These are phyloP conservation scores for Salvelinus namaycush DNA, from an alignment of 2,113 vertebrate species.

Conservation along the genomic window DNA sequence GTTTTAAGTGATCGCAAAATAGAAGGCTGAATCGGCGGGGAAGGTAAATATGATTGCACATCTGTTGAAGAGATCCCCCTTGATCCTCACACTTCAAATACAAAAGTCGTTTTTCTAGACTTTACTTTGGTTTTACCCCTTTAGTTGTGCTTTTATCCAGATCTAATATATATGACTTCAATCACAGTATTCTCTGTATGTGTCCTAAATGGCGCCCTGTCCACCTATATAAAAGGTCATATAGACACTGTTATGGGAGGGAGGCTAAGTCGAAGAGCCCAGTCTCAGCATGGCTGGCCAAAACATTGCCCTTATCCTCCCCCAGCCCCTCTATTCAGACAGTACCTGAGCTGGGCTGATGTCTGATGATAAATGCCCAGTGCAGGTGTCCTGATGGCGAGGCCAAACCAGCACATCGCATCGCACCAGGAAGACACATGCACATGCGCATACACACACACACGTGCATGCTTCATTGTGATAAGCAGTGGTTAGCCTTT, in stretches of 20 bases:
- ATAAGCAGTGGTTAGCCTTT: background rate
- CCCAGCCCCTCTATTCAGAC: background rate
- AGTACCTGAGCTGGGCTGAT: background rate
- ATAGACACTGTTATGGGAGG: background rate
- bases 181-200: too few relatives aligned
- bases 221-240: background rate
- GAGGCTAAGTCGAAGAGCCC: too few relatives aligned
- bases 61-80: background rate
- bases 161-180: background rate
- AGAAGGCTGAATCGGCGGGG: background rate
- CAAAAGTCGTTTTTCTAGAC: slow-evolving; percentile 12
- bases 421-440: background rate
- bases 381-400: background rate
- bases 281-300: background rate
- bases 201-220: too few relatives aligned
- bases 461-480: background rate
- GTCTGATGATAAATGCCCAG: slow-evolving; percentile 1
- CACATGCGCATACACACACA: background rate
- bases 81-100: background rate
- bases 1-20: background rate
- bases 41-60: background rate
- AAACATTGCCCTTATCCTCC: background rate
- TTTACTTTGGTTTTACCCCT: background rate
- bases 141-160: background rate
- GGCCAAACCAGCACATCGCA: background rate